These are phyloP conservation scores for Limenitis camilla DNA, from an alignment of 2,888 invertebrate species.

Conservation along the genomic window DNA sequence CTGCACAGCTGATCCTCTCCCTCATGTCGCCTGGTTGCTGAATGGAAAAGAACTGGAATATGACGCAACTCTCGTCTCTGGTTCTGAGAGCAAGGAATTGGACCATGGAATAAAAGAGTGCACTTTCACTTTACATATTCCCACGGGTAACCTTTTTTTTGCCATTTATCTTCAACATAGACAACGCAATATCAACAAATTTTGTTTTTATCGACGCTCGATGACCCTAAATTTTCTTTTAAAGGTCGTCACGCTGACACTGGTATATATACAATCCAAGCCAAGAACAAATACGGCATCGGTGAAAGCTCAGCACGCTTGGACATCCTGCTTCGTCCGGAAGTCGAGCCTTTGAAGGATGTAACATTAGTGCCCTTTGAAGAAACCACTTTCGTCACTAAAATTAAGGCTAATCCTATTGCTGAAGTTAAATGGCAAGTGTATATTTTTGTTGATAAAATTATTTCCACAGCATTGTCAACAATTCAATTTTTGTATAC, in stretches of 20 bases:
- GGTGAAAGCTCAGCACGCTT: constrained; percentile 82
- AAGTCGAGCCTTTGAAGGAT: constrained; percentile 84
- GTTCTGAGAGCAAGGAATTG: constrained; percentile 78
- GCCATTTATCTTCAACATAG: too few relatives aligned
- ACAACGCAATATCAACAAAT: too few relatives aligned
- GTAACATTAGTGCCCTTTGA: constrained; percentile 84
- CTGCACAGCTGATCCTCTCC: constrained; percentile 91
- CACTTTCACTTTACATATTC: constrained; percentile 84
- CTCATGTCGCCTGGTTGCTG: constrained; percentile 89
- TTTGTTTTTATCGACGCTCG: too few relatives aligned
- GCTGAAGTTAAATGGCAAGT: constrained; percentile 88
- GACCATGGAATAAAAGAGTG: constrained; percentile 87
- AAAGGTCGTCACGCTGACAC: constrained; percentile 82
- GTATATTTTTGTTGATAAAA: background rate
- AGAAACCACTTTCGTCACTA: constrained; percentile 84
- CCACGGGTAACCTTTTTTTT: constrained; percentile 74
- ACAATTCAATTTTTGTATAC: background rate
- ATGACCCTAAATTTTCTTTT: constrained; percentile 40
- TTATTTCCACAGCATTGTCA: background rate
- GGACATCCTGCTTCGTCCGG: constrained; percentile 86
- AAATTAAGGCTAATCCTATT: constrained; percentile 91
- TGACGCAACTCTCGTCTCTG: constrained; percentile 78
- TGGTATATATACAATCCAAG: constrained; percentile 86
- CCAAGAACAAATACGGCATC: constrained; percentile 87
- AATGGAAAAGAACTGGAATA: constrained; percentile 80